A percentile compares a stretch with the other conserved stretches of the same genome.
Conservation (phyloP, 2,113 vertebrate species). For the Brienomyrus brachyistius region DNA sequence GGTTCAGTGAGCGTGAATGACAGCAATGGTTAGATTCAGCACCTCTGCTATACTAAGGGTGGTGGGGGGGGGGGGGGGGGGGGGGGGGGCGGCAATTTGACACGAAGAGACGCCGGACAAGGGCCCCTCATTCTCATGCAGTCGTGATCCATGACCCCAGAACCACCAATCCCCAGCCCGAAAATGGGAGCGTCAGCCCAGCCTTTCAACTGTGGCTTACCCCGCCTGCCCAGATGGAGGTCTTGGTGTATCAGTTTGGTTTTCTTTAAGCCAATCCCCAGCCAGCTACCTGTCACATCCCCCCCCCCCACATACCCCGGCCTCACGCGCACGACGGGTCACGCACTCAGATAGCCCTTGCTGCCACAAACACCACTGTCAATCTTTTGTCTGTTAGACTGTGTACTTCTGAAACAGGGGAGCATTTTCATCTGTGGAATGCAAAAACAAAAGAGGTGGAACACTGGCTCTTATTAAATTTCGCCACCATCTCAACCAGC, state of each 20-base stretch:
- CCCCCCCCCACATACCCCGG: not conserved
- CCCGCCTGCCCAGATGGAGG: not conserved
- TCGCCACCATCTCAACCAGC: not conserved
- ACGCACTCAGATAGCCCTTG: not conserved
- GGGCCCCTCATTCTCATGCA: conserved; percentile 34
- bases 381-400: not conserved
- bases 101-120: not conserved
- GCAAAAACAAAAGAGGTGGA: not conserved
- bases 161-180: conserved; percentile 31
- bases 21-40: conserved; percentile 33
- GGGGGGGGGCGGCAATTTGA: not conserved
- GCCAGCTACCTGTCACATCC: not conserved
- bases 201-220: not conserved
- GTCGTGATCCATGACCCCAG: conserved; percentile 17
- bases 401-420: not conserved
- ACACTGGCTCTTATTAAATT: not conserved
- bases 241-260: not conserved
- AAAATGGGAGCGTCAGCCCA: not conserved
- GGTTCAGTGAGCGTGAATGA: conserved; percentile 42
- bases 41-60: conserved; percentile 42
- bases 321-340: not conserved
- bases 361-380: not conserved
- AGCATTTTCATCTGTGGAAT: not conserved
- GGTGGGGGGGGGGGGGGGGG: not conserved
- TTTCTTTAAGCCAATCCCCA: not conserved